Evolutionary conservation across 2,797 vertebrate species (phyloP), one percentile per base, ranked within the genome.

Genomic region (Pangasius sanitwongsei): DNA sequence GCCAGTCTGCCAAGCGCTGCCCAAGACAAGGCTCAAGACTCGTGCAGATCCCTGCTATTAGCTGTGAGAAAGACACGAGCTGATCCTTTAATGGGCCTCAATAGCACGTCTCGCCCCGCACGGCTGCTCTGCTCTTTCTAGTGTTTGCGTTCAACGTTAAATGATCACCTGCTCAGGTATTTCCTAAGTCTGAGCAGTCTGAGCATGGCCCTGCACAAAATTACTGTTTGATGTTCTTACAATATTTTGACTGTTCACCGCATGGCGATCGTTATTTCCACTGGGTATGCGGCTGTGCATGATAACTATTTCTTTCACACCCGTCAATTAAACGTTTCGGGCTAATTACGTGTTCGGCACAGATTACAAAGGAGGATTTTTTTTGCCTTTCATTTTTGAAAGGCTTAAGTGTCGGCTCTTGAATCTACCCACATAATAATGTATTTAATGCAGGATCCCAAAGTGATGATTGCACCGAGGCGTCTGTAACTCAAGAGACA

Each of bases 201-300:
- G 90, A 90, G 89, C 90, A 88, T 86, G 89, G 85, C 89, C 86
- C 90, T 86, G 88, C 74, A 34, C 89, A 61, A 92, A 92, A 92
- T 92, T 92, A 92, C 90, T 92, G 92, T 92, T 92, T 92, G 92
- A 92, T 92, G 92, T 91, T 82, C 92, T 92, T 92, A 91, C 87
- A 89, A 87, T 92, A 92, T 92, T 91, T 90, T 92, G 91, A 91
- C 91, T 92, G 89, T 91, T 87, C 87, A 82, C 88, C 2, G 89
- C 74, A 86, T 88, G 91, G 87, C 89, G 89, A 90, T 92, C 89
- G 88, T 90, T 90, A 90, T 92, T 89, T 90, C 90, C 82, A 59
- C 88, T 70, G 82, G 90, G 89, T 92, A 88, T 81, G 90, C 81
- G 85, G 87, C 87, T 80, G 81, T 88, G 70, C 90, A 84, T 88